Evolutionary conservation across 2,888 invertebrate genomes (phyloP).

Genomic region (Slavum lentiscoides): DNA sequence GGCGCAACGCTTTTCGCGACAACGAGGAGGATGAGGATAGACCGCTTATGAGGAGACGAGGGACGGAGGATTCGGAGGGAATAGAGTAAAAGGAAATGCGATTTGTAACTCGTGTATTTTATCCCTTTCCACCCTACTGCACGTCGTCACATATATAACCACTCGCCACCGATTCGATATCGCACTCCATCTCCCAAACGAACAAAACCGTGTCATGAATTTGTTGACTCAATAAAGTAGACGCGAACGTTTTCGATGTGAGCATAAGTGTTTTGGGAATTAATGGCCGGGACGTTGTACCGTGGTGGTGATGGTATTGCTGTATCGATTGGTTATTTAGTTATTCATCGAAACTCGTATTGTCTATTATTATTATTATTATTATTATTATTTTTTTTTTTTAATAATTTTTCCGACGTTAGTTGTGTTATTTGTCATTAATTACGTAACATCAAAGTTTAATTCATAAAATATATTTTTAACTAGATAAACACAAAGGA

Average conservation of each 20-base stretch:
- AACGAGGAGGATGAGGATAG: conserved; percentile 8
- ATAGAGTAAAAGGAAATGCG: conserved; percentile 34
- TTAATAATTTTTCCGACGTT: too few species aligned
- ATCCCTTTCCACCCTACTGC: neutral
- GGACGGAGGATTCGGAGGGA: neutral
- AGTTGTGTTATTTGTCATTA: too few species aligned
- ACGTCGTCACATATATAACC: neutral
- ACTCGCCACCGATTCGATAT: conserved; percentile 4
- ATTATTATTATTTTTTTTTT: too few species aligned
- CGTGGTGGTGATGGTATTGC: neutral
- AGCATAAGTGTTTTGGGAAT: conserved; percentile 47
- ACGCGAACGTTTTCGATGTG: conserved; percentile 26
- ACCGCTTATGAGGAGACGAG: neutral
- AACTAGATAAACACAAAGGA: too few species aligned
- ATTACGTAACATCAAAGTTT: too few species aligned
- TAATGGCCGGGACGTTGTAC: conserved; percentile 11
- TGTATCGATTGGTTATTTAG: conserved; percentile 15
- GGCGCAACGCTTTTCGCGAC: neutral
- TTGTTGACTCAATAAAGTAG: conserved; percentile 49
- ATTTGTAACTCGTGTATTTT: conserved; percentile 36
- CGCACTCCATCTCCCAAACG: neutral
- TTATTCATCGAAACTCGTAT: too few species aligned
- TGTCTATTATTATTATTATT: too few species aligned
- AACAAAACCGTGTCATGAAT: conserved; percentile 35
- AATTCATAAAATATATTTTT: too few species aligned